These are phyloP conservation scores for Brachypodius melanocephalos DNA, from an alignment of 2,113 vertebrate species.

Conservation along the genomic window DNA sequence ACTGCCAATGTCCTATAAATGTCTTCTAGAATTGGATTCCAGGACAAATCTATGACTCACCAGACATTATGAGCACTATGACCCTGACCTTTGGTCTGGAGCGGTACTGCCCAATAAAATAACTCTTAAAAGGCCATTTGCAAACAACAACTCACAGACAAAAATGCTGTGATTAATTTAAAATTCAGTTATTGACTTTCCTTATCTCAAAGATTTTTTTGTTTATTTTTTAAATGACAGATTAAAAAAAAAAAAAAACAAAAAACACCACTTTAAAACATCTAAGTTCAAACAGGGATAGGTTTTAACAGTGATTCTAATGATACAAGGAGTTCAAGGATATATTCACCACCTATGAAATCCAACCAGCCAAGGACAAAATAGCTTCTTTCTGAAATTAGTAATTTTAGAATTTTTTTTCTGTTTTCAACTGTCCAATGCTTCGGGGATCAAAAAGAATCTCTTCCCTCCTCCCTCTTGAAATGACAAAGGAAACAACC, in stretches of 20 bases:
- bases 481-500: neutral
- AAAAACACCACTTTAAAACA: neutral
- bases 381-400: neutral
- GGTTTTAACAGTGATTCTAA: neutral
- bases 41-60: conserved; percentile 53
- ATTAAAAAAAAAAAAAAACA: neutral
- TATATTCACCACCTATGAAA: neutral
- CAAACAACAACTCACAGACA: neutral
- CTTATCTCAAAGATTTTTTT: neutral
- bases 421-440: neutral
- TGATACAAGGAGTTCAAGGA: neutral
- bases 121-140: neutral
- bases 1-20: neutral
- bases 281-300: neutral
- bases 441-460: neutral
- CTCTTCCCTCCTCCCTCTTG: neutral
- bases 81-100: conserved; percentile 44
- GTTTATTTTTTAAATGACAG: neutral
- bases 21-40: conserved; percentile 31
- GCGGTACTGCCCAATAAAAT: neutral
- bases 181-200: neutral
- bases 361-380: neutral
- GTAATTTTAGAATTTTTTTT: neutral
- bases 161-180: neutral
- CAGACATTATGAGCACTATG: neutral